phyloP scores from a whole-genome alignment of 2,113 vertebrate genomes.

The Limanda limanda region DNA sequence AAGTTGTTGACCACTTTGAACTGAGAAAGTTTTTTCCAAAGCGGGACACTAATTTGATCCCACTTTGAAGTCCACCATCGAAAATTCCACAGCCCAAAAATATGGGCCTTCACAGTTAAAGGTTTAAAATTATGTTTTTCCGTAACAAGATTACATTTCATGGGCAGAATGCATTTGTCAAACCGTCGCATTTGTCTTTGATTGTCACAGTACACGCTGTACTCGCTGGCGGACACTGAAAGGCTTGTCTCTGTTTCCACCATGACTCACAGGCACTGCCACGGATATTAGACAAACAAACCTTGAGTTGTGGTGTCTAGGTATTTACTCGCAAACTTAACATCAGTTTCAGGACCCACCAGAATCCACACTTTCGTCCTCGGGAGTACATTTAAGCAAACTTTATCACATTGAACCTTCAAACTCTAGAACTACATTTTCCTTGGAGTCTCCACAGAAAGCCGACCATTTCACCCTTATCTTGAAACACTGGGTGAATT shows the following conservation, averaged over 20 bases:
- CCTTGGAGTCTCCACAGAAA: too few species aligned
- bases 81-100: background rate
- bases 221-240: constrained; percentile 1
- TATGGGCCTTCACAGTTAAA: background rate
- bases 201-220: background rate
- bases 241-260: constrained; percentile 27
- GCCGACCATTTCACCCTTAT: background rate
- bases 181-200: background rate
- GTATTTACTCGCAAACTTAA: background rate
- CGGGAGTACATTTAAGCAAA: background rate
- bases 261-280: constrained; percentile 38
- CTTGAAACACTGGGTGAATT: background rate
- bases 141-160: background rate
- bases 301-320: constrained; percentile 15
- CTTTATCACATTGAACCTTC: background rate
- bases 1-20: background rate
- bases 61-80: background rate
- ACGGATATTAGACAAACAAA: constrained; percentile 30
- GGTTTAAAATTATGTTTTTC: background rate
- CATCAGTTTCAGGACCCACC: constrained; percentile 3
- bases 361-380: background rate
- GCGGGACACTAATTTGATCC: background rate
- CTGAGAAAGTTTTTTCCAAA: background rate
- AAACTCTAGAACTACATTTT: background rate
- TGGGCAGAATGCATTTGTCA: background rate